Percentiles rank a stretch among this genome's conserved stretches.
Conservation (phyloP, 2,888 invertebrate species). For the Yponomeuta evonymella region DNA sequence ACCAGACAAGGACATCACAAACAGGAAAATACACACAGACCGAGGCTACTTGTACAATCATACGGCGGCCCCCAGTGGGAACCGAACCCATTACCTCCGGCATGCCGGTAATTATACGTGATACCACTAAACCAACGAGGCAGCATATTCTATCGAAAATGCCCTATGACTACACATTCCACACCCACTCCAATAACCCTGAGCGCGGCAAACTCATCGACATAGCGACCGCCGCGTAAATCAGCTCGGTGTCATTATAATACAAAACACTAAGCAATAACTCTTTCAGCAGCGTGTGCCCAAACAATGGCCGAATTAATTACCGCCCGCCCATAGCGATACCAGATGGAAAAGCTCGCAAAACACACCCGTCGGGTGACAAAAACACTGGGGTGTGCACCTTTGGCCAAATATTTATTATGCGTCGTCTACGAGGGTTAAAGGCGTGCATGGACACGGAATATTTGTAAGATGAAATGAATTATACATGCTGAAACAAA, state of each 20-base stretch:
- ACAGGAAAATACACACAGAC: no score
- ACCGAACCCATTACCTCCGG: no score
- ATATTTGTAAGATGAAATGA: neutral
- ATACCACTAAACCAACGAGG: no score
- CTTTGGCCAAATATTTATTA: constrained; percentile 20
- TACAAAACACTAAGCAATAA: constrained; percentile 29
- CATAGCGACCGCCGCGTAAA: constrained; percentile 1
- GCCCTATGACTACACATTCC: neutral
- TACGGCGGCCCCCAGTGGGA: no score
- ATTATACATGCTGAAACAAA: no score
- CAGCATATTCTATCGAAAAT: no score
- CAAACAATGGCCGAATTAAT: constrained; percentile 51
- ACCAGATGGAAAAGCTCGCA: constrained; percentile 29
- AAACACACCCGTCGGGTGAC: constrained; percentile 19
- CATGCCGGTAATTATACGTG: no score
- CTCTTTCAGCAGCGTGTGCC: constrained; percentile 23
- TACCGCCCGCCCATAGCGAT: constrained; percentile 39
- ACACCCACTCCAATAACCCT: neutral
- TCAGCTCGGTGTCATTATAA: constrained; percentile 13
- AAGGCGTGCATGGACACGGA: neutral
- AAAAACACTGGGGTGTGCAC: constrained; percentile 20
- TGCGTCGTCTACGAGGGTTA: neutral
- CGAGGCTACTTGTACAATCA: no score
- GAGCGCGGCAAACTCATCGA: neutral
- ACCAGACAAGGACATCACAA: no score